Base-by-base conservation (phyloP, 2,113 vertebrate genomes). In the Bagarius yarrelli region DNA sequence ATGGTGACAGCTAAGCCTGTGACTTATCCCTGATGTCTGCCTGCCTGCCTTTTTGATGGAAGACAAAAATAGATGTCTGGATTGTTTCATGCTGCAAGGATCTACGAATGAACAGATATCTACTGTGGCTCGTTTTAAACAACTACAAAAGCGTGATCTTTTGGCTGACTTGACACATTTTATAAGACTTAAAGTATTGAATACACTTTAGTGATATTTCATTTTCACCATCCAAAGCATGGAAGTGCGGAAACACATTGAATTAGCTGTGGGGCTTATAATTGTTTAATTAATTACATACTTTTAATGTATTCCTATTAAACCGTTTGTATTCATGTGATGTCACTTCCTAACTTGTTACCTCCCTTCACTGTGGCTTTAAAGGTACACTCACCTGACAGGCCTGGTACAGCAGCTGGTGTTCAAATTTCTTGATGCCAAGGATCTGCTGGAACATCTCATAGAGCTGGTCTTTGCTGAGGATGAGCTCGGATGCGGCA, bases 401-500 rank as follows among this genome's bases (percentile, higher is more conserved):
- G 0, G 98, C 97, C 12, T 99, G 98, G 89, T 99, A 99, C 14
- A 99, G 92, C 81, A 99, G 95, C 86, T 99, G 98, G 88, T 99
- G 98, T 82, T 99, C 98, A 76, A 99, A 99, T 79, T 99, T 99
- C 88, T 99, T 99, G 91, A 99, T 99, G 75, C 97, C 96, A 11
- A 99, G 92, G 88, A 99, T 99, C 83, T 97, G 96, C 90, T 99
- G 98, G 91, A 99, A 99, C 98, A 99, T 99, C 91, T 99, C 98
- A 0, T 99, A 99, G 83, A 99, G 95, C 84, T 99, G 98, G 84
- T 99, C 98, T 88, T 99, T 99, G 93, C 98, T 99, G 77, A 99
- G 95, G 88, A 99, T 99, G 79, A 99, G 94, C 92, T 99, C 98
- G 0, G 98, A 99, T 69, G 98, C 97, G 0, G 97, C 97, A 0